Conservation (phyloP, 2,797 vertebrate species). For the Neosilurus hyrtlii region DNA sequence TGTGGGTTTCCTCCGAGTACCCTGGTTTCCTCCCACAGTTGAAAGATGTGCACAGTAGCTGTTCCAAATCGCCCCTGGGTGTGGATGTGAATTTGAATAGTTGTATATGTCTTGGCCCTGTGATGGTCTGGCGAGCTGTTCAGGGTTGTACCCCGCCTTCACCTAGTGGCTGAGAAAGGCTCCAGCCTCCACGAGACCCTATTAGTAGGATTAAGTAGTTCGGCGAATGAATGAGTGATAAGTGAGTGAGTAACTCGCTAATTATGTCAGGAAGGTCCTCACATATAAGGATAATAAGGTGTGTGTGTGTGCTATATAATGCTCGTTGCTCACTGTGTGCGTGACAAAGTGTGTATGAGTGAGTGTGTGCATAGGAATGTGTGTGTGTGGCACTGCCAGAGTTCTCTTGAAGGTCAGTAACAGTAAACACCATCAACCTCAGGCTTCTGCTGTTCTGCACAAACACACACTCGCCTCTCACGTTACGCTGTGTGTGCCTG, state of each 20-base stretch:
- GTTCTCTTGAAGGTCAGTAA: conserved; percentile 40
- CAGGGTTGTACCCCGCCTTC: no score
- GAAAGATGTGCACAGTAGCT: no score
- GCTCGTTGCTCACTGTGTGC: not conserved
- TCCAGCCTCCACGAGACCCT: no score
- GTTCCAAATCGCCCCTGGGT: no score
- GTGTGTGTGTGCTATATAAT: conserved; percentile 21
- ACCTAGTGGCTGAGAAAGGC: no score
- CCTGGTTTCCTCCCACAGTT: no score
- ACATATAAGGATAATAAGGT: conserved; percentile 21
- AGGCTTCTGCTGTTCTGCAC: not conserved
- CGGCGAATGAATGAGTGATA: no score
- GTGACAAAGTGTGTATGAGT: not conserved
- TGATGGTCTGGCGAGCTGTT: no score
- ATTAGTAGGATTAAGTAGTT: no score
- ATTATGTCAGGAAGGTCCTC: not conserved
- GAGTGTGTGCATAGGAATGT: conserved; percentile 27
- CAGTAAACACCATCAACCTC: conserved; percentile 25
- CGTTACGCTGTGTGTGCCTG: not conserved
- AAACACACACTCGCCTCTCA: not conserved
- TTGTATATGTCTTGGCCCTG: no score
- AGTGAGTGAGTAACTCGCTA: not conserved
- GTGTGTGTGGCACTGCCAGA: conserved; percentile 36
- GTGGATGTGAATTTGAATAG: no score
- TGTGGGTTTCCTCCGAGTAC: no score